phyloP scores from a whole-genome alignment of 2,888 invertebrate genomes.

The Galerucella pusilla region DNA sequence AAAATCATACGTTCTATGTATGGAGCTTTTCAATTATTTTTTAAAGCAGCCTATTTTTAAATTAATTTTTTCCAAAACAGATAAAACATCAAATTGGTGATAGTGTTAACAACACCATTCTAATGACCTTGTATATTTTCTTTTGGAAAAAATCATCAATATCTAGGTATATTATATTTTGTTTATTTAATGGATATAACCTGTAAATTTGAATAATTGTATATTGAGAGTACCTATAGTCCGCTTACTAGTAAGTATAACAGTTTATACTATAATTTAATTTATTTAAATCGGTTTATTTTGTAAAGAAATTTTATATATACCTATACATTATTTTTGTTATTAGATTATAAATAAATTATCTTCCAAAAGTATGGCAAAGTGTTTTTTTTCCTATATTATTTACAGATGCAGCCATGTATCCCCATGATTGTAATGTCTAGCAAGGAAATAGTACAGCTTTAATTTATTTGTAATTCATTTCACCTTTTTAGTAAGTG shows the following conservation, averaged over 20 bases:
- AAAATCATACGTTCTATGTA: too few relatives aligned
- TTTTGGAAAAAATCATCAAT: too few relatives aligned
- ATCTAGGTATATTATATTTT: background rate
- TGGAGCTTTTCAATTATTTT: too few relatives aligned
- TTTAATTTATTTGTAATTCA: too few relatives aligned
- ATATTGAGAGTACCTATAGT: background rate
- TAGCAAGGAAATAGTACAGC: too few relatives aligned
- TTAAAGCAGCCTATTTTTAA: too few relatives aligned
- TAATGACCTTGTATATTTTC: too few relatives aligned
- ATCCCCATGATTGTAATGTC: too few relatives aligned
- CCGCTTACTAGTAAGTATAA: background rate
- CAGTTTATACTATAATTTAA: background rate
- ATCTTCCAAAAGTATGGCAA: background rate
- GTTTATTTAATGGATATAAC: background rate
- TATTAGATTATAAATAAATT: slow-evolving; percentile 10
- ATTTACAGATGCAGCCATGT: background rate
- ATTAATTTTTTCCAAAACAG: too few relatives aligned
- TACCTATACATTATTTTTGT: background rate
- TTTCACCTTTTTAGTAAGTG: too few relatives aligned
- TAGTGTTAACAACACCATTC: too few relatives aligned
- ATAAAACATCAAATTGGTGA: too few relatives aligned
- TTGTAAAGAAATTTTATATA: slow-evolving; percentile 3
- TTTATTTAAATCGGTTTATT: background rate
- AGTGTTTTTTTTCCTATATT: background rate
- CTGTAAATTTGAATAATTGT: background rate